Conservation (phyloP, 1,140 invertebrate species). For the Octopus sinensis region DNA sequence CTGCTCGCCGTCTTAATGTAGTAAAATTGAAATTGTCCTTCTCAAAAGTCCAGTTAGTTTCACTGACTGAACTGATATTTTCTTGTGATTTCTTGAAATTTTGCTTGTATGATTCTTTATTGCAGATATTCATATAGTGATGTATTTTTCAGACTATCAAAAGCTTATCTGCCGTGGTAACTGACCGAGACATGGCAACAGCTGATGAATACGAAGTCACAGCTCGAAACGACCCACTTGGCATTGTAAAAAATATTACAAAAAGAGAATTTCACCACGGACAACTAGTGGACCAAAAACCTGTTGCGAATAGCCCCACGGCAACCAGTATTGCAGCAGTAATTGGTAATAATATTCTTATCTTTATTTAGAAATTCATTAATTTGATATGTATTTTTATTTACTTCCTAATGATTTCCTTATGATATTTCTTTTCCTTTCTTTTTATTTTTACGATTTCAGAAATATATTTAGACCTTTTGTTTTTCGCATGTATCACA, state of each 20-base stretch:
- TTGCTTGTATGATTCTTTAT: not conserved
- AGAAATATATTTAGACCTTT: too few relatives aligned
- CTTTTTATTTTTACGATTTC: too few relatives aligned
- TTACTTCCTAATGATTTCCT: too few relatives aligned
- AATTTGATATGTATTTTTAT: too few relatives aligned
- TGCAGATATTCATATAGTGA: too few relatives aligned
- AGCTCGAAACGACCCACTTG: not conserved
- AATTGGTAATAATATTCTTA: not conserved
- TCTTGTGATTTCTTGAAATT: not conserved
- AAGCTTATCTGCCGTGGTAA: not conserved
- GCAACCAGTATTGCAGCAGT: not conserved
- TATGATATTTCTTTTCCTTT: too few relatives aligned
- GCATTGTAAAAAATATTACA: not conserved
- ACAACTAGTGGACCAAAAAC: not conserved
- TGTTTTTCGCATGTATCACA: too few relatives aligned
- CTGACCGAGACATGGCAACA: conserved; percentile 1
- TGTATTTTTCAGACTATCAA: not conserved
- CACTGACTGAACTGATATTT: not conserved
- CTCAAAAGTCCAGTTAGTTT: too few relatives aligned
- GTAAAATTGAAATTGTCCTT: too few relatives aligned
- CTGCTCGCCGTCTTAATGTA: too few relatives aligned
- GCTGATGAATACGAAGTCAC: not conserved
- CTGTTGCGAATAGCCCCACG: not conserved
- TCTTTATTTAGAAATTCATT: too few relatives aligned
- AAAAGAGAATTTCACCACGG: not conserved